Base-by-base conservation (phyloP, 2,113 vertebrate species). In the Phrynocephalus versicolor region DNA sequence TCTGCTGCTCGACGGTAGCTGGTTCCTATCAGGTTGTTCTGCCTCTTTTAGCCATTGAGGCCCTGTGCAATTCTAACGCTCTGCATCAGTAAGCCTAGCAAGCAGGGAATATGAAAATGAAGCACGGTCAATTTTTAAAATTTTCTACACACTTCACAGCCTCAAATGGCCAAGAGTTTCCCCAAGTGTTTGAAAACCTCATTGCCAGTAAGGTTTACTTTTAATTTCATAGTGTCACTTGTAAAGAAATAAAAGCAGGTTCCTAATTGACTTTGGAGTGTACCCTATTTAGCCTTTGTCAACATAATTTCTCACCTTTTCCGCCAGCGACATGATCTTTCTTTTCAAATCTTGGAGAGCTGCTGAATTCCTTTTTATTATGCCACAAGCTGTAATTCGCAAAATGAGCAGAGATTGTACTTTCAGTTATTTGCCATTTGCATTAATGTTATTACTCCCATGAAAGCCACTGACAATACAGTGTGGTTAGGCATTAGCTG, bases 351-450 rank as follows among this genome's bases (percentile, higher is more conserved):
- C 73, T n/a, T 75, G 23, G 30, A 85, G 86, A 90, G 70, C 55
- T 69, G 81, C 72, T 1, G 88, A 88, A 84, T 81, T 83, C 62
- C 8, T 83, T 85, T 92, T 93, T 75, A 88, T 93, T 93, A 89
- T 79, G 88, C 58, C 78, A 88, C 2, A 3, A 76, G 41, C 75
- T 89, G 10, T 72, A 88, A 69, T 91, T 87, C 83, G 25, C 83
- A 58, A 70, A 90, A 80, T 78, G 72, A 92, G 27, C 41, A 86
- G 89, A 92, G 85, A 88, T 57, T 93, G 80, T 77, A 83, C 88
- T 87, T 87, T 89, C 84, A 87, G 14, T 55, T 88, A 81, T 87
- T 94, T 93, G 76, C 16, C 78, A 55, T 88, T 94, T 90, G 83
- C 91, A 86, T 83, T 81, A 91, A 85, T 86, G 84, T 79, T 89